Percentiles rank a stretch among this genome's conserved stretches.
phyloP scores from a whole-genome alignment of 1,140 invertebrate species.

The Ips typographus region DNA sequence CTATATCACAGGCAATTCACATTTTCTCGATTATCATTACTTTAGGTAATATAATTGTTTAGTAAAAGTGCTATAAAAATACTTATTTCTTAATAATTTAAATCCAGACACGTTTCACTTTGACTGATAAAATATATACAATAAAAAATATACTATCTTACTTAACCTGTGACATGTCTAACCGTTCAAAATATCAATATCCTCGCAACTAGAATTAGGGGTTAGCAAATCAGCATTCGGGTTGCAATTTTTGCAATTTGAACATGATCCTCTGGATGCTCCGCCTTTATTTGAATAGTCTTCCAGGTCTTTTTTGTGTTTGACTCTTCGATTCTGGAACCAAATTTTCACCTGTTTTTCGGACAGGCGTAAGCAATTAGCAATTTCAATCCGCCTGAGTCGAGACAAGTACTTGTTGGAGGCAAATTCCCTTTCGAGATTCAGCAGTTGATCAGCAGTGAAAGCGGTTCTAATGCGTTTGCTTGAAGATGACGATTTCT shows the following conservation, averaged over 20 bases:
- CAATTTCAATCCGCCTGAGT: slow-evolving; percentile 87
- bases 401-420: slow-evolving; percentile 89
- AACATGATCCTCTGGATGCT: not conserved
- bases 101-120: too few species aligned
- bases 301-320: slow-evolving; percentile 78
- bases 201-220: slow-evolving; percentile 41
- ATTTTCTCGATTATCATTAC: too few species aligned
- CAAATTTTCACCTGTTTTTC: slow-evolving; percentile 97
- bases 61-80: too few species aligned
- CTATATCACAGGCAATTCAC: too few species aligned
- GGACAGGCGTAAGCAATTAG: slow-evolving; percentile 80
- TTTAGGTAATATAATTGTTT: too few species aligned
- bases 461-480: slow-evolving; percentile 89
- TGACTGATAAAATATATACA: too few species aligned
- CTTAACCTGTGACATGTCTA: not conserved
- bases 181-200: slow-evolving; percentile 41
- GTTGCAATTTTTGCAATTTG: not conserved
- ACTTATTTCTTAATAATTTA: too few species aligned
- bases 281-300: not conserved
- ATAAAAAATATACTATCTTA: too few species aligned
- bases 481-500: slow-evolving; percentile 55
- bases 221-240: not conserved
- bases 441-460: slow-evolving; percentile 86
- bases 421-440: slow-evolving; percentile 88
- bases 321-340: slow-evolving; percentile 90